Evolutionary conservation across 2,888 invertebrate genomes (phyloP), one percentile per base, ranked within the genome.

Genomic region (Scaeva pyrastri): DNA sequence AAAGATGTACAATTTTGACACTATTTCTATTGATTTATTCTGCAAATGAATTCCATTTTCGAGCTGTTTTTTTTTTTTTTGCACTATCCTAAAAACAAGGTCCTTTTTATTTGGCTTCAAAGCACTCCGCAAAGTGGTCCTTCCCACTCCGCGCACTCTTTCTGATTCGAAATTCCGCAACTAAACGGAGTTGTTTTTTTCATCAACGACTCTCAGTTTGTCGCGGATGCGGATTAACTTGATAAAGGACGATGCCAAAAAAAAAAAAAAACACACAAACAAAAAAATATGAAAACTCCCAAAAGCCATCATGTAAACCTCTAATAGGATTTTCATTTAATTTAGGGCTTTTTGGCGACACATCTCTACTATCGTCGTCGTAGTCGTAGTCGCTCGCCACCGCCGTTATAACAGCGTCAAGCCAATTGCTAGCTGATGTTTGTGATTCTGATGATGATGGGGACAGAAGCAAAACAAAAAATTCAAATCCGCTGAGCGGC

Each of bases 301-400:
- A 73, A 60, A 82, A 81, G 86, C 86, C 82, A 86, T 77, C 82
- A 45, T 64, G 71, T 86, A 86, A 86, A 86, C 86, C 86, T 77
- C 86, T 86, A 82, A 86, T 86, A 82, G 86, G 86, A 86, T 86
- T 86, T 86, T 78, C 86, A 78, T 82, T 86, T 86, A 86, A 86
- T 86, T 86, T 86, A 86, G 86, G 86, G 86, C 77, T 86, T 86
- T 86, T 70, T 41, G 82, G 77, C 86, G 77, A 86, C 86, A 86
- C 86, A 86, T 86, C 73, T 73, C 77, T 74, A 45, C 73, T 23
- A 62, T 56, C 76, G 31, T 2, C 31, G 66, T 70, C 64, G 12
- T 12, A 10, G 31, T 31, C 16, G 19, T 12, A 12, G 0, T 4
- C 43, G 12, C n/a, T 12, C 12, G 21, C 75, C 21, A 62, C 64